Base-by-base conservation (phyloP, 2,797 vertebrate species). In the Pseudomugil gertrudae region DNA sequence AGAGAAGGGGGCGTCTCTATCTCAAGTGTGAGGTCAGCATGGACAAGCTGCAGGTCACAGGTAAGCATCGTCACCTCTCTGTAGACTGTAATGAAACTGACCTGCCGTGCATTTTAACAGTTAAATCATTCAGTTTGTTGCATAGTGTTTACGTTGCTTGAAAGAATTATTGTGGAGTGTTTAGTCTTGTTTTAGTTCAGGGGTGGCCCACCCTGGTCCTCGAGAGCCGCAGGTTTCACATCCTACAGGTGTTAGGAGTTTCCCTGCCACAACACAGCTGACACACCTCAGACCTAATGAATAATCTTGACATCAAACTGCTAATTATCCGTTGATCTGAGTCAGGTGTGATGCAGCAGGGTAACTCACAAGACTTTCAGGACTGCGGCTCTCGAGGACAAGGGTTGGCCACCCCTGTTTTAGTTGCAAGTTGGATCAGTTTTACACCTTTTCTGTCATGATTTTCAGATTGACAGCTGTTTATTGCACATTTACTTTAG, bases 1-100 rank as follows among this genome's bases (percentile, higher is more conserved):
- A 98, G 85, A 94, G 95, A 83, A 93, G 97, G 74, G 97, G 98
- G 0, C 94, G 98, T 38, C 79, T 99, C 64, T 96, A 85, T 76
- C 91, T 99, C 86, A 98, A 97, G 87, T 96, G 95, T 8, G 96
- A 97, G 88, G 96, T 98, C 84, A 90, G 35, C 0, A 93, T 64
- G 13, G 97, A 98, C 0, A 95, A 94, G 77, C 91, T 98, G 81
- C 93, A 95, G 13, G 95, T 99, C 74, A 95, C 94, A 91, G 96
- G 97, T 99, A 90, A 27, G 81, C 15, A 32, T 61, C 27, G 5
- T 3, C 1, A 26, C 23, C 14, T 23, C 13, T 48, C 17, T 57
- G 48, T 10, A 24, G 17, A 32, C 29, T 45, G 21, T 26, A 17
- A 30, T 56, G 7, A 55, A 33, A 7, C 1, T 45, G 33, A 57